Evolutionary conservation across 23 tunicate species (phyloP).

Genomic region (Styela clava): DNA sequence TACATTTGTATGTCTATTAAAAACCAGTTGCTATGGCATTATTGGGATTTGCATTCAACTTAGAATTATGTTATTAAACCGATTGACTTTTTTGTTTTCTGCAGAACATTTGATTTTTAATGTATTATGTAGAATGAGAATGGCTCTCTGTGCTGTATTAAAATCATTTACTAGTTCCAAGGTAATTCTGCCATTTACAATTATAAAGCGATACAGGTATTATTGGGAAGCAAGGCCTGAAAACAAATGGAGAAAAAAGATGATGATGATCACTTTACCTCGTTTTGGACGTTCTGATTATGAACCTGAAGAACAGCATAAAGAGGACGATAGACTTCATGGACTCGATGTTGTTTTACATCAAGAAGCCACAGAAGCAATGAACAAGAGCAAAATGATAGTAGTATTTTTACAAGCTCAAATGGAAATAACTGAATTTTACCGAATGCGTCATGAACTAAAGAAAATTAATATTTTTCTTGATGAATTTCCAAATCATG

Average conservation of each 20-base stretch:
- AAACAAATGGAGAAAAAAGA: conserved; percentile 34
- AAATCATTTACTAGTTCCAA: not conserved
- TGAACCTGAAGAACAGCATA: not conserved
- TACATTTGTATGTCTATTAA: too few species aligned
- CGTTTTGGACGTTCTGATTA: conserved; percentile 20
- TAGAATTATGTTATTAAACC: too few species aligned
- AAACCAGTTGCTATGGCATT: too few species aligned
- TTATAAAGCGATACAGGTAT: conserved; percentile 65
- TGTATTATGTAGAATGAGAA: too few species aligned
- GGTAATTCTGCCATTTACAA: not conserved
- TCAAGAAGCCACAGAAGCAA: conserved; percentile 53
- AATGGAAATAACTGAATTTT: conserved; percentile 53
- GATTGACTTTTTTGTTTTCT: too few species aligned
- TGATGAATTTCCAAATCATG: conserved; percentile 40
- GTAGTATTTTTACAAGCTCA: conserved; percentile 46
- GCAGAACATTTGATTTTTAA: too few species aligned
- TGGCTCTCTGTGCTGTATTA: not conserved
- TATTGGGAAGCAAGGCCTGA: conserved; percentile 67
- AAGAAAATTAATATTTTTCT: conserved; percentile 37
- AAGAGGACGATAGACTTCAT: conserved; percentile 31
- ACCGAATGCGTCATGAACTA: conserved; percentile 53
- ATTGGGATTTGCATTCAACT: too few species aligned
- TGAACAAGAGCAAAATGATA: conserved; percentile 41
- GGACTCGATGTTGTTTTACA: conserved; percentile 65
- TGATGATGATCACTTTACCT: conserved; percentile 74